Evolutionary conservation across 2,888 invertebrate species (phyloP), one percentile per base, ranked within the genome.

Genomic region (Drosophila prolongata): DNA sequence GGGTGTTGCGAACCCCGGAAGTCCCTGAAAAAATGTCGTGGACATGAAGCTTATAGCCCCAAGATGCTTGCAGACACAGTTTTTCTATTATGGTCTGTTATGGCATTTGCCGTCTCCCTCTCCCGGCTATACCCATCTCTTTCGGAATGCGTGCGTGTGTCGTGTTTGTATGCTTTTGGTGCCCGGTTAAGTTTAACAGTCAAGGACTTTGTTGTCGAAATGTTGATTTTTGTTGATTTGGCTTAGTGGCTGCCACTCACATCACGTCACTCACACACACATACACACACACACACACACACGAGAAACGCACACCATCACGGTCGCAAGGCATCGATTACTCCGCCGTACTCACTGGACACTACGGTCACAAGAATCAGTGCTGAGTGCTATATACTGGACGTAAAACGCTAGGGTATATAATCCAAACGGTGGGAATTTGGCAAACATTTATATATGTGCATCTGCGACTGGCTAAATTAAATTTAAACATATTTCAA

Each of bases 141-240:
- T 8, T 49, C 34, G 11, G n/a, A 13, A 3, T 16, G 46, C 14
- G 47, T 16, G 47, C 11, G 30, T 47, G 47, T 49, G 14, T 30
- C 14, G 14, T 35, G 35, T 11, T 8, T 35, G 35, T 35, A 4
- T 35, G 30, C 30, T 30, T 30, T 30, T 30, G 57, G 54, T 78
- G 88, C 80, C 87, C 83, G 78, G 87, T 84, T 86, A 83, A 83
- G 87, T 86, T 88, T 72, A 78, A 78, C 84, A 88, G 89, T 86
- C 84, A 83, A 88, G 84, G 89, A 88, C 87, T 87, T 88, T 84
- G 78, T 80, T 85, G 89, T 88, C 78, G 84, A 86, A 88, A 85
- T 84, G 89, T 89, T 86, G 89, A 86, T 87, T 89, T 83, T 75
- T 89, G 89, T 85, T 85, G 87, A 89, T 85, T 85, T 89, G 87